Base-by-base conservation (phyloP, 1,140 invertebrate genomes). In the Myzus persicae region DNA sequence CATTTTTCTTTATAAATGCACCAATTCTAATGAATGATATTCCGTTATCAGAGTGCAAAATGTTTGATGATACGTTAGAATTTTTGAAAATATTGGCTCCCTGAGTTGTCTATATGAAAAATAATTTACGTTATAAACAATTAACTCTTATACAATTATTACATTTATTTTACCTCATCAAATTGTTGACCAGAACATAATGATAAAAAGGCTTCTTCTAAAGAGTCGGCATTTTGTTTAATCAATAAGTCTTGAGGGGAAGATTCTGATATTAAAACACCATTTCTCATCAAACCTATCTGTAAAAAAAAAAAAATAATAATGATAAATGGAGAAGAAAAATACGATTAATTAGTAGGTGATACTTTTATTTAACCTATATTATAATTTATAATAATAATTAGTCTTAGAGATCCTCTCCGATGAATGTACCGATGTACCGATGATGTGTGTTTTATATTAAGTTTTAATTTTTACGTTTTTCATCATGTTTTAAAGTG, bases 191-290 rank as follows among this genome's bases (percentile, higher is more conserved):
- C 87, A 85, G 93, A 92, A 91, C 94, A 94, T 5, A 97, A 95
- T 94, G 96, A 96, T 8, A 97, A 95, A 94, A 97, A 97, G 9
- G 96, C 96, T 94, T 96, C 96, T 95, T 97, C 96, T 36, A 97
- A 94, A 42, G 95, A 96, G 94, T 95, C 94, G 44, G 95, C 95
- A 48, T 95, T 94, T 93, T 96, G 95, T 36, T 94, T 91, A 0
- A 94, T 82, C 88, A 97, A 95, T 6, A 97, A 94, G 40, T 94
- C 94, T 8, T 95, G 94, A 5, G 96, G 96, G 7, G 90, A 46
- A 18, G 40, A 20, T 91, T 91, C 90, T 44, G 31, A 40, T 24
- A 91, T 91, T 76, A 91, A n/a, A 36, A 91, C 59, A 76, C 90
- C 90, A 31, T 91, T 91, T 76, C 90, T 91, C 90, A 91, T 91